Percentiles rank a stretch among this genome's conserved stretches.
Evolutionary conservation across 2,888 invertebrate species (phyloP).

Genomic region (Orthosia gracilis): DNA sequence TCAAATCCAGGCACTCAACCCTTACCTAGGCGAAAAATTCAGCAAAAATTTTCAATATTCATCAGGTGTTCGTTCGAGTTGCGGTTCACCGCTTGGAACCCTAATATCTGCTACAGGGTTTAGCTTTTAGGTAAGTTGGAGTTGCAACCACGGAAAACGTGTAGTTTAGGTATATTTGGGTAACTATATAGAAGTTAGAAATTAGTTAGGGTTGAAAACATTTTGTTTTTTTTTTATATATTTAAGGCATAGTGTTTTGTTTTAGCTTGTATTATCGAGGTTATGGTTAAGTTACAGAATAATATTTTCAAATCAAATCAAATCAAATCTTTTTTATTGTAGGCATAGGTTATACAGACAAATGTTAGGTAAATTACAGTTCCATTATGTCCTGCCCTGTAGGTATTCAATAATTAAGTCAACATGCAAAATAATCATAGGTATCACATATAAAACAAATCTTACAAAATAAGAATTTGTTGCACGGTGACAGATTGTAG

Average conservation of each 20-base stretch:
- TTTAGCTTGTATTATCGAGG: neutral
- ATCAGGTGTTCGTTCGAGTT: conserved; percentile 64
- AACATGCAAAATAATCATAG: too few species aligned
- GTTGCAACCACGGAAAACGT: conserved; percentile 5
- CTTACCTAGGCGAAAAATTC: conserved; percentile 32
- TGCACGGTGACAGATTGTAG: too few species aligned
- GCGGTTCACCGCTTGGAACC: conserved; percentile 57
- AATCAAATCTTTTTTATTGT: too few species aligned
- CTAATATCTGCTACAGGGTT: conserved; percentile 68
- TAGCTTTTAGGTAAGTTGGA: conserved; percentile 68
- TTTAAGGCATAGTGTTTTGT: neutral
- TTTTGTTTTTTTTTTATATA: neutral
- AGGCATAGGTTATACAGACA: too few species aligned
- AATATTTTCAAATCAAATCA: too few species aligned
- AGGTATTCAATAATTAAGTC: too few species aligned
- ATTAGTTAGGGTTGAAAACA: too few species aligned
- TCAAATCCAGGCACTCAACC: conserved; percentile 11
- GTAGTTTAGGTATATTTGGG: neutral
- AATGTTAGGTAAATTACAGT: too few species aligned
- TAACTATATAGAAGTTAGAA: neutral
- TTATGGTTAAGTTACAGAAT: too few species aligned
- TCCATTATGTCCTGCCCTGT: too few species aligned
- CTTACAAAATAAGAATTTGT: too few species aligned
- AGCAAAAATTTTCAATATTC: conserved; percentile 58
- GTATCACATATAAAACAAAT: too few species aligned